Percentiles rank a stretch among this genome's conserved stretches.
Conservation (phyloP, 2,113 vertebrate genomes). For the western clawed frog (Xenopus tropicalis) region UCB_Xtro_10.0 CM004445.2:128737501-128738000, state of each 20-base stretch:
- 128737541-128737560: slow-evolving; percentile 33
- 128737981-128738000: slow-evolving; percentile 49
- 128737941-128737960: slow-evolving; percentile 45
- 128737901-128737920: slow-evolving; percentile 14
- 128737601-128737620: slow-evolving; percentile 48
- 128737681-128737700: slow-evolving; percentile 51
- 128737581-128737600: slow-evolving; percentile 32
- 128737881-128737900: slow-evolving; percentile 19
- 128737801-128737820: slow-evolving; percentile 50
- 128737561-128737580: slow-evolving; percentile 44
- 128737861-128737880: slow-evolving; percentile 44
- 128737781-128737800: slow-evolving; percentile 47
- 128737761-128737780: slow-evolving; percentile 49
- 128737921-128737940: slow-evolving; percentile 43
- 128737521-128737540: background rate
- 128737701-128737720: slow-evolving; percentile 50
- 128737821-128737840: slow-evolving; percentile 48
- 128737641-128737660: slow-evolving; percentile 57
- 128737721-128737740: slow-evolving; percentile 35
- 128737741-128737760: slow-evolving; percentile 46
- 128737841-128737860: slow-evolving; percentile 50
- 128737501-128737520: slow-evolving; percentile 51
- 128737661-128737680: slow-evolving; percentile 47
- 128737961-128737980: slow-evolving; percentile 50
- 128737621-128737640: slow-evolving; percentile 46